Conservation (phyloP, 2,797 vertebrate genomes). For the Steatocranus sp. region DNA sequence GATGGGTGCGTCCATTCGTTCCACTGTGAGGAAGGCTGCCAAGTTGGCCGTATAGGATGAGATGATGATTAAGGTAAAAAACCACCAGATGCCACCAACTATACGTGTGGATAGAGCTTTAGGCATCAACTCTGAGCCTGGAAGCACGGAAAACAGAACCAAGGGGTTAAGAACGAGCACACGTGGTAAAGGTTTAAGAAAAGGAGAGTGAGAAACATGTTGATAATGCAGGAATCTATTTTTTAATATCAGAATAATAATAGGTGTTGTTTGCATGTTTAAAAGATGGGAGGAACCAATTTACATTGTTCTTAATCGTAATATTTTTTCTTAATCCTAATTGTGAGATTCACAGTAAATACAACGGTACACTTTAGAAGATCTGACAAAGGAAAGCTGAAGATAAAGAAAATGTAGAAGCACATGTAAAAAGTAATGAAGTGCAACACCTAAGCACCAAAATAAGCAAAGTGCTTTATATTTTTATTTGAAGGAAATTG, state of each 20-base stretch:
- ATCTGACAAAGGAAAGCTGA: background rate
- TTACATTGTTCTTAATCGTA: background rate
- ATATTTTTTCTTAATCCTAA: background rate
- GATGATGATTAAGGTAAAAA: slow-evolving; percentile 98
- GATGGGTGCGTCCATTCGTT: slow-evolving; percentile 96
- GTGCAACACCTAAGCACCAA: background rate
- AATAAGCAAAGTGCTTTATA: background rate
- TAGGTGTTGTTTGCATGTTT: background rate
- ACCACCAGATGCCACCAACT: slow-evolving; percentile 99
- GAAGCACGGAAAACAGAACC: slow-evolving; percentile 1
- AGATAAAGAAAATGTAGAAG: background rate
- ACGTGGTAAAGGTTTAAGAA: background rate
- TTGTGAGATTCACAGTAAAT: background rate
- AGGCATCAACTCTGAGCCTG: slow-evolving; percentile 98
- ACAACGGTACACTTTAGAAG: background rate
- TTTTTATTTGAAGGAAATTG: background rate
- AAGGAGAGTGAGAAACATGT: background rate
- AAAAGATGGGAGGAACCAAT: background rate
- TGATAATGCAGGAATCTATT: background rate
- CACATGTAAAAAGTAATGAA: background rate
- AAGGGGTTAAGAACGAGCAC: background rate
- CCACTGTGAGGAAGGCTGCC: slow-evolving; percentile 97
- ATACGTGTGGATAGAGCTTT: slow-evolving; percentile 97
- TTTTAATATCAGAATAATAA: background rate
- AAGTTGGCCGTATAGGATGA: slow-evolving; percentile 98